A percentile compares a stretch with the other conserved stretches of the same genome.
Conservation (phyloP, 2,113 vertebrate genomes). For the Mola mola region DNA sequence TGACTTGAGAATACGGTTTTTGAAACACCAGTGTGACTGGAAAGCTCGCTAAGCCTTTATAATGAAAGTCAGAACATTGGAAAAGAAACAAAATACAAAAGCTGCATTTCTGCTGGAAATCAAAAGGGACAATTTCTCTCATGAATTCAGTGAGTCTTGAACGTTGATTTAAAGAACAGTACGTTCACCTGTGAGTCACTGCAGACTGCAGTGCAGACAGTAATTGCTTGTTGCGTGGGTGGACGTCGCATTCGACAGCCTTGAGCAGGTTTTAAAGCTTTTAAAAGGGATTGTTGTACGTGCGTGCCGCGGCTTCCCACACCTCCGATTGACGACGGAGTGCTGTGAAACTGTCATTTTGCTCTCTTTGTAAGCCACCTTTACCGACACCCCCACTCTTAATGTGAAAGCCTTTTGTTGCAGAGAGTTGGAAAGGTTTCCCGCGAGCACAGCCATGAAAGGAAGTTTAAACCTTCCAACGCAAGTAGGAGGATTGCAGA, state of each 20-base stretch:
- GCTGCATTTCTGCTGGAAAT: no score
- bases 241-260: conserved; percentile 29
- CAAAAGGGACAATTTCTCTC: no score
- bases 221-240: conserved; percentile 39
- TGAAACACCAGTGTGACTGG: no score
- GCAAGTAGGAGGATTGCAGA: conserved; percentile 22
- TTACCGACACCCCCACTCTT: conserved; percentile 20
- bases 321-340: conserved; percentile 5
- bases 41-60: no score
- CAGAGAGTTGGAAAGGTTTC: conserved; percentile 12
- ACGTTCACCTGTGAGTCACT: conserved; percentile 25
- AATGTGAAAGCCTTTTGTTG: conserved; percentile 23
- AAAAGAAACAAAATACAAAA: no score
- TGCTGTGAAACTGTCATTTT: conserved; percentile 9
- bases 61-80: no score
- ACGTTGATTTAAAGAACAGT: neutral
- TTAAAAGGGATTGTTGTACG: conserved; percentile 7
- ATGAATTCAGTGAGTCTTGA: no score
- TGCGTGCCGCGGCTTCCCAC: neutral
- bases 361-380: conserved; percentile 7
- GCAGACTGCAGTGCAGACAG: neutral
- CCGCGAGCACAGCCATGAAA: conserved; percentile 2
- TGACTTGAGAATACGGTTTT: no score
- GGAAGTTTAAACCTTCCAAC: conserved; percentile 22
- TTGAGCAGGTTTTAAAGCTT: conserved; percentile 37